Evolutionary conservation across 1,140 invertebrate species (phyloP), one percentile per base, ranked within the genome.

Genomic region (Manduca sexta): DNA sequence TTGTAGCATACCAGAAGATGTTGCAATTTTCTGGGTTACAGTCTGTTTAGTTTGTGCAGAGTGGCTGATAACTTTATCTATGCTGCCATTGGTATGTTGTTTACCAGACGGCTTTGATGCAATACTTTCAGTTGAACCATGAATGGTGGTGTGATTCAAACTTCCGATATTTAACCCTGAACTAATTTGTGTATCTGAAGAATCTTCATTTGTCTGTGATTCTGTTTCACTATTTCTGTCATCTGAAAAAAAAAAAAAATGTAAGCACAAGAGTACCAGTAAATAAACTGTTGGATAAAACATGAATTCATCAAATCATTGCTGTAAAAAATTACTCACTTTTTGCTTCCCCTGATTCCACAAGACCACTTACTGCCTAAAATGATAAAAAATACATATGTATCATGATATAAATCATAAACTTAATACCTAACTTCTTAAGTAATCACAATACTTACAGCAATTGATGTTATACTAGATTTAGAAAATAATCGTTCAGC

Each of bases 401-500:
- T 49, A 11, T 35, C 18, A 21, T 2, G 0, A 50, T 26, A 34
- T 34, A 6, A 14, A 34, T 34, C 11, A 10, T n/a, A n/a, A 34
- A 1, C 4, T 10, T 12, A 34, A 7, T 14, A 6, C 7, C 7
- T 21, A 21, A 21, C 2, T 21, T 21, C n/a, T 21, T 3, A 2
- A 21, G 21, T 3, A 3, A 34, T 41, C 16, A 7, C 21, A 48
- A 14, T 68, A 89, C 92, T 92, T 88, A 97, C 96, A 55, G 96
- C 96, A 91, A 97, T 97, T 16, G 97, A 98, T 15, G 98, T 99
- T 43, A 99, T 98, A 11, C 97, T 98, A 15, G 97, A 99, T 87
- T 98, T 98, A 1, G 97, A 99, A 86, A 99, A 99, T 2, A 99
- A 87, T 73, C 98, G 88, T 85, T 99, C 98, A 17, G 96, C 95